Percentiles rank a stretch among this genome's conserved stretches.
phyloP scores from a whole-genome alignment of 2,113 vertebrate genomes.

The Scophthalmus maximus region DNA sequence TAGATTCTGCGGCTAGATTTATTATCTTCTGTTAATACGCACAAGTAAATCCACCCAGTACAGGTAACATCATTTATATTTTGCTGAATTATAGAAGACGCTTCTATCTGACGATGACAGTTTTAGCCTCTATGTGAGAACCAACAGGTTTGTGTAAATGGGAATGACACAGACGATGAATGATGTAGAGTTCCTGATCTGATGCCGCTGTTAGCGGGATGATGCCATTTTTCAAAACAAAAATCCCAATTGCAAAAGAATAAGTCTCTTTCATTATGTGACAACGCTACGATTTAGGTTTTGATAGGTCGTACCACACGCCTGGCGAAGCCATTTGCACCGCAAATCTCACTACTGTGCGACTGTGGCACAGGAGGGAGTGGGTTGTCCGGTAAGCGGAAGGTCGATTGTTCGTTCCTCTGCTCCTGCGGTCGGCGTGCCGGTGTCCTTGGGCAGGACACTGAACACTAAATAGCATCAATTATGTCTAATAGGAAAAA shows the following conservation, averaged over 20 bases:
- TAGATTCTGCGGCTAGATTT: background rate
- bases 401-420: too few relatives aligned
- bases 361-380: too few relatives aligned
- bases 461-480: too few relatives aligned
- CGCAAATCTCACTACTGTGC: too few relatives aligned
- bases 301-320: background rate
- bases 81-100: background rate
- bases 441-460: too few relatives aligned
- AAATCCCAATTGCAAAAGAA: background rate
- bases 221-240: background rate
- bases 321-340: too few relatives aligned
- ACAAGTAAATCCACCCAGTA: background rate
- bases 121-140: background rate
- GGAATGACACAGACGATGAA: background rate
- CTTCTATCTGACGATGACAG: background rate
- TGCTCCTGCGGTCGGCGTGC: too few relatives aligned
- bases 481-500: too few relatives aligned
- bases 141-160: background rate
- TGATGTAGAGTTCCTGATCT: background rate
- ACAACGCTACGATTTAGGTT: background rate
- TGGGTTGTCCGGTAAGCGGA: too few relatives aligned
- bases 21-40: too few relatives aligned
- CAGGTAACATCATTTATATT: background rate
- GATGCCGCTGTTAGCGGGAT: background rate
- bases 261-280: background rate